Percentiles rank a stretch among this genome's conserved stretches.
Evolutionary conservation across 2,113 vertebrate genomes (phyloP).

Genomic region (Hyaena hyaena): DNA sequence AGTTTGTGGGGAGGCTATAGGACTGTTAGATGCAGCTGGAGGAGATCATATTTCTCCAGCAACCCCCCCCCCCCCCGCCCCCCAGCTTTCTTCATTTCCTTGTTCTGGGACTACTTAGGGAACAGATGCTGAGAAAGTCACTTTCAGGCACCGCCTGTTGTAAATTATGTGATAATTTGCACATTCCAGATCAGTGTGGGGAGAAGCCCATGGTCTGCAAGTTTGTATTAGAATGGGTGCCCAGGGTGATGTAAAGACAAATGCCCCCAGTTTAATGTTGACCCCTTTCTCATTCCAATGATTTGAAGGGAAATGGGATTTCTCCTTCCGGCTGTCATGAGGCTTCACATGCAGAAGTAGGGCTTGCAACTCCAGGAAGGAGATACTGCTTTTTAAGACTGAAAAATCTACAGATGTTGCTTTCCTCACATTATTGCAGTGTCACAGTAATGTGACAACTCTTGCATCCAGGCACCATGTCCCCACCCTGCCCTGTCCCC

Average conservation of each 20-base stretch:
- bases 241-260: constrained; percentile 58
- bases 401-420: no score
- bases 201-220: background rate
- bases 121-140: constrained; percentile 75
- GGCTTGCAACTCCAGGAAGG: background rate
- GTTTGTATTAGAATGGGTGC: constrained; percentile 53
- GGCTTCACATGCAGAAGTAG: background rate
- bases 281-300: constrained; percentile 50
- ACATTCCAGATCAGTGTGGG: background rate
- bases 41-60: background rate
- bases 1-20: background rate
- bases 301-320: background rate
- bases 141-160: constrained; percentile 46
- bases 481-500: background rate
- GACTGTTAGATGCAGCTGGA: background rate
- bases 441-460: background rate
- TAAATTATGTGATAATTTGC: constrained; percentile 49
- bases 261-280: constrained; percentile 16
- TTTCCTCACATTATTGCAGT: no score
- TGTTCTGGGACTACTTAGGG: constrained; percentile 4
- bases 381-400: background rate
- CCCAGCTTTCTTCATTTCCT: background rate
- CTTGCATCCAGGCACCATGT: accelerated
- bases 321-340: background rate
- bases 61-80: accelerated